phyloP scores from a whole-genome alignment of 1,140 invertebrate species.

The Macrosteles quadrilineatus region DNA sequence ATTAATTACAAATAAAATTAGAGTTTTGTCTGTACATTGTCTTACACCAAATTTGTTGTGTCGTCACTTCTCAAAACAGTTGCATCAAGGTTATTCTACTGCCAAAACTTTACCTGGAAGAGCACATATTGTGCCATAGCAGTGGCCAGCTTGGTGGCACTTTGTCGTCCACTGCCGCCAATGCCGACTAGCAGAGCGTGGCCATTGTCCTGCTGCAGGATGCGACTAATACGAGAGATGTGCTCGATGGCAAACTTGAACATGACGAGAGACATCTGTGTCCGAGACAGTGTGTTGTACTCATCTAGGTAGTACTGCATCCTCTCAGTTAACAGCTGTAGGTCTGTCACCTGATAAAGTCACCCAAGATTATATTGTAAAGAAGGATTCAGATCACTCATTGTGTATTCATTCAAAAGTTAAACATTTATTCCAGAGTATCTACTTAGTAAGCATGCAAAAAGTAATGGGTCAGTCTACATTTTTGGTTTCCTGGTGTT shows the following conservation, averaged over 20 bases:
- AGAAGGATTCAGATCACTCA: too few relatives aligned
- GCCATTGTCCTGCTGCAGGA: conserved; percentile 79
- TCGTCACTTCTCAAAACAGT: too few relatives aligned
- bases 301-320: conserved; percentile 89
- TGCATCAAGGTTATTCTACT: too few relatives aligned
- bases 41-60: too few relatives aligned
- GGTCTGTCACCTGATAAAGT: conserved; percentile 60
- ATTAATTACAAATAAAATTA: background rate
- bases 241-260: conserved; percentile 93
- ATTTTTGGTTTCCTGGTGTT: too few relatives aligned
- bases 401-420: too few relatives aligned
- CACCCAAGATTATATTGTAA: too few relatives aligned
- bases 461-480: too few relatives aligned
- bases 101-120: conserved; percentile 53
- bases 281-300: conserved; percentile 77
- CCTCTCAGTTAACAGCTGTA: conserved; percentile 68
- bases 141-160: conserved; percentile 79
- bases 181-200: conserved; percentile 81
- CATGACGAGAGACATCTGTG: conserved; percentile 81
- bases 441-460: too few relatives aligned
- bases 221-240: conserved; percentile 75
- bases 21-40: too few relatives aligned
- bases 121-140: conserved; percentile 69
- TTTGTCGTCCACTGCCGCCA: conserved; percentile 86
- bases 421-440: too few relatives aligned